phyloP scores from a whole-genome alignment of 2,888 invertebrate genomes.

The Chelonus formosanus region DNA sequence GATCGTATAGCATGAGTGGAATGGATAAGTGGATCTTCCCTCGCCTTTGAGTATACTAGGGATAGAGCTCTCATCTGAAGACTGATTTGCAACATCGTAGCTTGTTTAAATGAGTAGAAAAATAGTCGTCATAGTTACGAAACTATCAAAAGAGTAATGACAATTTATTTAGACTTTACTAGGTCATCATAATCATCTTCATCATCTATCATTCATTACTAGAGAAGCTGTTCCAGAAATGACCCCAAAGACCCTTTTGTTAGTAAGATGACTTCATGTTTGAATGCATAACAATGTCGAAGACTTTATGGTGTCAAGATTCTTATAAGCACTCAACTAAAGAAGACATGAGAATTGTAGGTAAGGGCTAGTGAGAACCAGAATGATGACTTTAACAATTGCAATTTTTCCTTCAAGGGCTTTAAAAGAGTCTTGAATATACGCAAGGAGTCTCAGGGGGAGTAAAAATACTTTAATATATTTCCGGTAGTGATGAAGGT shows the following conservation, averaged over 20 bases:
- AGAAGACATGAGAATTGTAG: no score
- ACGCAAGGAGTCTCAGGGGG: neutral
- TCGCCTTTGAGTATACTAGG: constrained; percentile 16
- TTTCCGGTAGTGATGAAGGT: constrained; percentile 11
- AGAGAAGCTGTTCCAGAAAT: no score
- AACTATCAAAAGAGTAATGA: neutral
- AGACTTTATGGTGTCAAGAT: no score
- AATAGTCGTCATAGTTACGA: neutral
- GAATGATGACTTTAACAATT: no score
- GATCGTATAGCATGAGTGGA: constrained; percentile 33
- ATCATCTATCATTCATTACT: no score
- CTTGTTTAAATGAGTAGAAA: constrained; percentile 2
- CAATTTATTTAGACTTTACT: no score
- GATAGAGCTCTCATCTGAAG: neutral
- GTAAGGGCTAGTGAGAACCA: neutral
- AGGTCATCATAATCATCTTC: no score
- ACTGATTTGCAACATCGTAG: constrained; percentile 8
- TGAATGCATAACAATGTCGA: no score
- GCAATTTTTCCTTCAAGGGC: constrained; percentile 4
- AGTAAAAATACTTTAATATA: neutral
- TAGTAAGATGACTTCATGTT: no score
- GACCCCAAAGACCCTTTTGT: no score
- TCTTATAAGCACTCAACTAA: no score
- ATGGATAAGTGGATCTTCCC: constrained; percentile 28
- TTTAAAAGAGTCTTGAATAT: neutral